Base-by-base conservation (phyloP, 1,140 invertebrate species). In the Papilio dardanus region DNA sequence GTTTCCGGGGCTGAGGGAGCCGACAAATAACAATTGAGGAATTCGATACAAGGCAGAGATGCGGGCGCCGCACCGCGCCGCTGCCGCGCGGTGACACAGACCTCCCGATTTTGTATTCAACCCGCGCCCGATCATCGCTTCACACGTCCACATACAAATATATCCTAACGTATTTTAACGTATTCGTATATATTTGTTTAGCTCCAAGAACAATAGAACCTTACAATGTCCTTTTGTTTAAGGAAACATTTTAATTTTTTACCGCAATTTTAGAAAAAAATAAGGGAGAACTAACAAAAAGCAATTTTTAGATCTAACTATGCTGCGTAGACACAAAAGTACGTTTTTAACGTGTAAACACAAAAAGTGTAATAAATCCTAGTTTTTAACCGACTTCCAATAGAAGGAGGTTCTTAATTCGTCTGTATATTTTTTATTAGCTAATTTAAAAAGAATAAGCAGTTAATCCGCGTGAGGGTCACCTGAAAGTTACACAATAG, bases 1-100 rank as follows among this genome's bases (percentile, higher is more conserved):
- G 77, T 79, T 88, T 90, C 88, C 87, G 86, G 84, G 76, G 73
- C 81, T 83, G 75, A 76, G 82, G 76, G 77, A 82, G 81, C 83
- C 83, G 83, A 83, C 84, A 83, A 83, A 81, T 88, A 84, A 84
- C 84, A 87, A 87, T 88, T 85, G 74, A 78, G 80, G 88, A 87
- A 87, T 88, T 88, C 85, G 88, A 87, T 89, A 88, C 83, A 86
- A 76, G 30, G 79, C 76, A 77, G 78, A 77, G 65, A 86, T 84
- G 82, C 81, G 85, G 79, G 83, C 76, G 75, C 14, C 42, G 83
- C 76, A 74, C 14, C 42, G 42, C 42, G 42, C 42, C 5, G 28
- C 68, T 67, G 71, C 75, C 76, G 46, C 2, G 42, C 77, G 75
- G 77, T 81, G 79, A 80, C 79, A 68, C 79, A 81, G 77, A 75